These are phyloP conservation scores for Drosophila watanabei DNA, from an alignment of 1,140 invertebrate species.

Conservation along the genomic window DNA sequence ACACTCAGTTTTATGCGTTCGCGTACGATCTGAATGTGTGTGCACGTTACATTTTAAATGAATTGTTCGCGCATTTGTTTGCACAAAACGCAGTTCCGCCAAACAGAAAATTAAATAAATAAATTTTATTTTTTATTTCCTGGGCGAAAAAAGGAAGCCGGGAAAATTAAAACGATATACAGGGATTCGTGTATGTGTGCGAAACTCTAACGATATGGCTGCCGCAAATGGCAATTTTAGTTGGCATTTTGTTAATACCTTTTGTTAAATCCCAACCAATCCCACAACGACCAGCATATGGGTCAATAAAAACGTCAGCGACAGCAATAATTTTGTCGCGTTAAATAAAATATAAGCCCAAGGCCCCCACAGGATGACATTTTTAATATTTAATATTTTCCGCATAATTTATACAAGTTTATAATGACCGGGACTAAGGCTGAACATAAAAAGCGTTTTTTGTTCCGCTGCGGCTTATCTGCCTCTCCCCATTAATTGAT, in stretches of 20 bases:
- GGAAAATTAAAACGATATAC: slow-evolving; percentile 35
- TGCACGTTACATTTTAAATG: slow-evolving; percentile 76
- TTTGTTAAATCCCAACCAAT: slow-evolving; percentile 10
- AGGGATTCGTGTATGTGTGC: background rate
- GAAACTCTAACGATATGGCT: slow-evolving; percentile 37
- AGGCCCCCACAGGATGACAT: slow-evolving; percentile 18
- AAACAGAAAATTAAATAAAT: slow-evolving; percentile 80
- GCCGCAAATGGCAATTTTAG: slow-evolving; percentile 69
- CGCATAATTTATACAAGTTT: slow-evolving; percentile 58
- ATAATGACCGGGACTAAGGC: slow-evolving; percentile 31
- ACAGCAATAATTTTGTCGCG: slow-evolving; percentile 58
- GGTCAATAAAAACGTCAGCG: slow-evolving; percentile 78
- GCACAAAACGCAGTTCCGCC: slow-evolving; percentile 57
- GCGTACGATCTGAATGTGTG: slow-evolving; percentile 22
- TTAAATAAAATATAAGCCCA: slow-evolving; percentile 68
- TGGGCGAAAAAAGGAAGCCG: slow-evolving; percentile 19
- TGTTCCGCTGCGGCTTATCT: slow-evolving; percentile 50
- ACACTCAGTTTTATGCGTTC: slow-evolving; percentile 17
- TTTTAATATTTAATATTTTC: slow-evolving; percentile 71
- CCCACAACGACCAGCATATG: slow-evolving; percentile 34
- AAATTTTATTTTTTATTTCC: slow-evolving; percentile 60
- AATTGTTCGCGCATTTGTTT: slow-evolving; percentile 78
- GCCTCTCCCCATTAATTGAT: slow-evolving; percentile 58
- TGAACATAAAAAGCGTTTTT: slow-evolving; percentile 44
- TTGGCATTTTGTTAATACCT: slow-evolving; percentile 59